Evolutionary conservation across 92 coral and sea anemone species (phyloP).

Genomic region (Anthopleura xanthogrammica): DNA sequence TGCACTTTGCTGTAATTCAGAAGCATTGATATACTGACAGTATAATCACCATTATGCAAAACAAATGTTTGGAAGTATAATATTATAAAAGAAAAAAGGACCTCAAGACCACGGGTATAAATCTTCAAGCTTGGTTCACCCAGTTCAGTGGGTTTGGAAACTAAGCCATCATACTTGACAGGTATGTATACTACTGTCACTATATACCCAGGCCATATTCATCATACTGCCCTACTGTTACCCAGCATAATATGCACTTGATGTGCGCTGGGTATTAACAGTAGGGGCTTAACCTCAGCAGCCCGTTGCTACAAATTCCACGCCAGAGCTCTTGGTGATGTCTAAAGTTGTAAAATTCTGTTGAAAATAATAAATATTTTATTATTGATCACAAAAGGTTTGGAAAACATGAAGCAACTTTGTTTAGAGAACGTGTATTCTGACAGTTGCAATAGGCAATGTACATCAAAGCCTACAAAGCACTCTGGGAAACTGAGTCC

Average conservation of each 20-base stretch:
- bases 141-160: conserved; percentile 65
- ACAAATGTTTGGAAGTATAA: neutral
- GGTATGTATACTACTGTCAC: neutral
- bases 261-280: conserved; percentile 48
- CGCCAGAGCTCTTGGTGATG: conserved; percentile 84
- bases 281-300: conserved; percentile 99
- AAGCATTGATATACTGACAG: too few species aligned
- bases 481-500: too few species aligned
- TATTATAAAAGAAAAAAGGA: neutral
- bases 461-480: too few species aligned
- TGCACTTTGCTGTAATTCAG: too few species aligned
- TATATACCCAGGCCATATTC: conserved; percentile 21
- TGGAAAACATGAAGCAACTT: too few species aligned
- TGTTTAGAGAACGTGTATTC: too few species aligned
- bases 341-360: conserved; percentile 83
- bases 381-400: too few species aligned
- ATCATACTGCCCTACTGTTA: conserved; percentile 66
- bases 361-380: neutral
- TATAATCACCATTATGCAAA: neutral
- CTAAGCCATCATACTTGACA: conserved; percentile 66
- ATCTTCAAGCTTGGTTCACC: conserved; percentile 70
- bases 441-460: too few species aligned
- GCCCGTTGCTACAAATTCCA: conserved; percentile 65
- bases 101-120: neutral
- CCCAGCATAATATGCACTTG: conserved; percentile 34